These are phyloP conservation scores for Macrosoma leucophasiata DNA, from an alignment of 2,888 invertebrate species.

Conservation along the genomic window DNA sequence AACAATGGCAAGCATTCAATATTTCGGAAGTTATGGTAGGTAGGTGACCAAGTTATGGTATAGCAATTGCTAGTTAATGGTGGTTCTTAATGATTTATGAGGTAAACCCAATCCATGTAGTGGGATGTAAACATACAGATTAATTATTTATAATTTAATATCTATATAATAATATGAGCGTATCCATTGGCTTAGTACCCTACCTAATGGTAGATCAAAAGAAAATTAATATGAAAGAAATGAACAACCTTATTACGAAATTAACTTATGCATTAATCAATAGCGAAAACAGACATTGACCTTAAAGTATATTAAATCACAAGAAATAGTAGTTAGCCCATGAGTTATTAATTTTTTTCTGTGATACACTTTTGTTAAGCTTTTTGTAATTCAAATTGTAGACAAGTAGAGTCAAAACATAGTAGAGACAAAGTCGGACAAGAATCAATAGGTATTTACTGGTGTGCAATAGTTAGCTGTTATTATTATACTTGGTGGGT, in stretches of 20 bases:
- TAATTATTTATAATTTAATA: slow-evolving; percentile 1
- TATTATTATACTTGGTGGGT: too few species aligned
- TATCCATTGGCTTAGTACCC: slow-evolving; percentile 16
- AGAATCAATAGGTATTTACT: too few species aligned
- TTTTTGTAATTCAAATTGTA: too few species aligned
- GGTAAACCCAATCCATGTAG: too few species aligned
- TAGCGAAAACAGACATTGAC: not conserved
- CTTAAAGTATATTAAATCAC: not conserved
- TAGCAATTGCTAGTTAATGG: slow-evolving; percentile 3
- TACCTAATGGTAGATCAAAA: slow-evolving; percentile 2
- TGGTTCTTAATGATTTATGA: slow-evolving; percentile 2
- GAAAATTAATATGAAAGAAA: slow-evolving; percentile 1
- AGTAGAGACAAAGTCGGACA: too few species aligned
- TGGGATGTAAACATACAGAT: slow-evolving; percentile 1
- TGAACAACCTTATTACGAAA: slow-evolving; percentile 6
- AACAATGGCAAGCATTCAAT: not conserved
- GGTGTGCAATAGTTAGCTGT: too few species aligned
- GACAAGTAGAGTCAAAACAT: too few species aligned
- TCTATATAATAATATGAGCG: slow-evolving; percentile 2
- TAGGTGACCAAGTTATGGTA: slow-evolving; percentile 1
- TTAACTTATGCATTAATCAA: not conserved
- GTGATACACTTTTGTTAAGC: too few species aligned
- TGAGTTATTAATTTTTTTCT: too few species aligned
- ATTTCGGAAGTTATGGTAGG: not conserved
- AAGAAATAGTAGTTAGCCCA: too few species aligned